Evolutionary conservation across 2,113 vertebrate species (phyloP), one percentile per base, ranked within the genome.

Genomic region (Chrysemys picta): DNA sequence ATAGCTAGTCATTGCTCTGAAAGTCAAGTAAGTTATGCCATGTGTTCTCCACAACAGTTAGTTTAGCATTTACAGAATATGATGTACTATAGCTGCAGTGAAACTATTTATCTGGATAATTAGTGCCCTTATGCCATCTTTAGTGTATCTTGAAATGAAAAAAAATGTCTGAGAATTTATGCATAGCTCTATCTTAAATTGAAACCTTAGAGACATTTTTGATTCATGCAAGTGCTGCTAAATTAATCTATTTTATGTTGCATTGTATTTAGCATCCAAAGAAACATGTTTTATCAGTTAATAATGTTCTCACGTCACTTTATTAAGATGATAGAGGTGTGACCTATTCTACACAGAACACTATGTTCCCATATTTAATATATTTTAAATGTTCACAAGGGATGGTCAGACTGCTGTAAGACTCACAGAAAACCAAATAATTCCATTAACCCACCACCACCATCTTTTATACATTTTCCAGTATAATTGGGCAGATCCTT

Each of bases 271-370:
- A 72, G 1, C 65, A 82, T 52, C n/a, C 56, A 42, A 72, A 72
- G 62, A 90, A 69, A 31, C 13, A 5, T 52, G n/a, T 31, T 59
- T 93, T 52, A 80, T 72, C 52, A 53, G 19, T 3, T 22, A 19
- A 21, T 69, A 12, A 3, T 81, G 69, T 85, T 84, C 42, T 79
- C 7, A 49, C 4, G 22, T 57, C 27, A 72, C 17, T 27, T 13
- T n/a, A 38, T 1, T 1, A 13, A 53, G 76, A 16, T 49, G n/a
- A 27, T 47, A 1, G 8, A 17, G 8, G 5, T 8, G 50, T 29
- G 1, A 0, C 35, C 54, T 65, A 31, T 62, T 95, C 42, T 78
- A 10, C 42, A 78, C 35, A 57, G 54, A 50, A 81, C 65, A 56
- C 45, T 19, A 38, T 52, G 35, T 80, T 91, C 50, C 13, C 9